Base-by-base conservation (phyloP, 2,888 invertebrate genomes). In the Fissipunctia ypsillon region DNA sequence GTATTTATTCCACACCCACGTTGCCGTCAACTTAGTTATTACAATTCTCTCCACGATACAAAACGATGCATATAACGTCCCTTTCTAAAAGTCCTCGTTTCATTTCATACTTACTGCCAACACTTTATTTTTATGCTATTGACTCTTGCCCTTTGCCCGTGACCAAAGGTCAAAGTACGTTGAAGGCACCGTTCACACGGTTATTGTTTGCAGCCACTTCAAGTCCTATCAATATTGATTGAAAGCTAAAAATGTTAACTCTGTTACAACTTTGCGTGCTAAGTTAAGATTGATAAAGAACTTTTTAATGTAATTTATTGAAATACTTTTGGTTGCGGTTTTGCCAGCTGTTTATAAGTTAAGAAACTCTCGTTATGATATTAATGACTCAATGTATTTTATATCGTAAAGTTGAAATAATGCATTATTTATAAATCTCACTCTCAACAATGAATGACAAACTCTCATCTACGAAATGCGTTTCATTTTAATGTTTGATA, bases 91-190 rank as follows among this genome's bases (percentile, higher is more conserved):
- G 54, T 59, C 28, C 31, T 35, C 78, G 50, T 69, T 84, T 80
- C 64, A 74, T 76, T 74, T 70, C 80, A 73, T 70, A 76, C 48
- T 70, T 63, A 78, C 50, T 22, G 41, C n/a, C 41, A 63, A 54
- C 67, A 72, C 69, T 83, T 76, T 52, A 71, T 69, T 83, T 84
- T 72, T 73, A 84, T 74, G 56, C 22, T 69, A 69, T 78, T 85
- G 81, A 80, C 82, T 57, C 28, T 28, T 68, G 78, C 48, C 82
- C 78, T 81, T 78, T 78, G 38, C 14, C 12, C 28, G 59, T 69
- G 60, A 61, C 57, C 25, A 59, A 75, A 80, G 64, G 73, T 71
- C 63, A 73, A 65, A 48, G 69, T 35, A 9, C n/a, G 16, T 56
- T 41, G n/a, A 66, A 84, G 52, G 67, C 7, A 38, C 67, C 64